phyloP scores from a whole-genome alignment of 2,888 invertebrate genomes.

The Cynaeus angustus region DNA sequence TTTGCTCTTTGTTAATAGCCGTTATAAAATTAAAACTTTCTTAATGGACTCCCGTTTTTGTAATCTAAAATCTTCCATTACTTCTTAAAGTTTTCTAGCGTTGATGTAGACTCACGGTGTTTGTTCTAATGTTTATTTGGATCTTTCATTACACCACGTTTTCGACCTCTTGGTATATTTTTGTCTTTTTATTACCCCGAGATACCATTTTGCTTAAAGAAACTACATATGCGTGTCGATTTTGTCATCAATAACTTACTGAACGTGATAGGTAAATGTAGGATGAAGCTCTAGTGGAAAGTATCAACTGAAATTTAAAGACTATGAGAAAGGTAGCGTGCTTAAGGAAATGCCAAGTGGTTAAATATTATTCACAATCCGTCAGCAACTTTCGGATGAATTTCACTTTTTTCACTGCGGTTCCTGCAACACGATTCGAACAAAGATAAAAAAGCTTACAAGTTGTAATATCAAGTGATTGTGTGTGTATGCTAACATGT shows the following conservation, averaged over 20 bases:
- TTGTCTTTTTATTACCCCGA: background rate
- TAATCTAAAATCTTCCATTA: too few species aligned
- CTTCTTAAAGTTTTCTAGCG: too few species aligned
- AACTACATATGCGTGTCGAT: conserved; percentile 28
- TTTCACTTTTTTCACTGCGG: conserved; percentile 42
- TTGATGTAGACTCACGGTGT: too few species aligned
- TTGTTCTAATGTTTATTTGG: too few species aligned
- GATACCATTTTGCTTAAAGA: conserved; percentile 6
- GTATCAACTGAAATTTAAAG: conserved; percentile 33
- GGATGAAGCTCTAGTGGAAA: conserved; percentile 36
- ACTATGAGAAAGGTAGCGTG: conserved; percentile 12
- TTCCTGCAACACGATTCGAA: conserved; percentile 21
- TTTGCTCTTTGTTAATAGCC: too few species aligned
- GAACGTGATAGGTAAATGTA: conserved; percentile 50
- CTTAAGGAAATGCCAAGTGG: conserved; percentile 37
- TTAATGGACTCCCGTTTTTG: too few species aligned
- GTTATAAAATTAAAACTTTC: too few species aligned
- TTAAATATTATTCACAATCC: conserved; percentile 31
- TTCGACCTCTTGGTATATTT: background rate
- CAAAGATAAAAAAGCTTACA: conserved; percentile 37
- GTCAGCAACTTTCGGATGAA: conserved; percentile 39
- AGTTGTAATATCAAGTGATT: conserved; percentile 41
- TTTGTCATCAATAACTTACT: conserved; percentile 33
- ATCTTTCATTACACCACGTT: background rate
- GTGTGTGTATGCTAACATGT: conserved; percentile 31